A percentile compares a stretch with the other conserved stretches of the same genome.
Conservation (phyloP, 2,797 vertebrate species). For the Ptychobarbus kaznakovi region DNA sequence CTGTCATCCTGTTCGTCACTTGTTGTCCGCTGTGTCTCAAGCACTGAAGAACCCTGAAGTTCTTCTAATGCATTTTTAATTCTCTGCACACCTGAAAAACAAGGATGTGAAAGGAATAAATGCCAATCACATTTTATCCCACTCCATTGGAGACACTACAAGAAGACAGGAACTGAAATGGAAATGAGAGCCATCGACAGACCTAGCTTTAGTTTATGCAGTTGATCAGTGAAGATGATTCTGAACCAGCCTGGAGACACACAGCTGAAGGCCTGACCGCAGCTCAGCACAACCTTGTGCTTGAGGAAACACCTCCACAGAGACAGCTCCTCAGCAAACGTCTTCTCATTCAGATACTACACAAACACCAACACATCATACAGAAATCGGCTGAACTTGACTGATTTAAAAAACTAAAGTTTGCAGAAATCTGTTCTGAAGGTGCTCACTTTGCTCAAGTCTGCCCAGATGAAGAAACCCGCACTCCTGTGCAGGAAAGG, state of each 20-base stretch:
- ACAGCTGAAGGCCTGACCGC: conserved; percentile 89
- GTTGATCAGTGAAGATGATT: conserved; percentile 87
- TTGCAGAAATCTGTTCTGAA: not conserved
- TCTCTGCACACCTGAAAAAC: conserved; percentile 84
- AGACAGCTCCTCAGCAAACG: conserved; percentile 87
- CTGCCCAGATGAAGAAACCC: conserved; percentile 91
- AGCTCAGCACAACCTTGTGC: conserved; percentile 89
- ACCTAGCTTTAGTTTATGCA: conserved; percentile 84
- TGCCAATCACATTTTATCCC: not conserved
- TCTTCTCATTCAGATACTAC: conserved; percentile 84
- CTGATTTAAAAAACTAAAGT: not conserved
- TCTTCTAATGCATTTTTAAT: conserved; percentile 82
- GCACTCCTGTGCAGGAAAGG: conserved; percentile 86
- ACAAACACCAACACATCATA: conserved; percentile 30
- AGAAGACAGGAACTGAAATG: not conserved
- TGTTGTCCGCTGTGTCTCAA: conserved; percentile 53
- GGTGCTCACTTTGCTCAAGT: conserved; percentile 89
- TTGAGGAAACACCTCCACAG: conserved; percentile 88
- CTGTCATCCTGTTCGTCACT: conserved; percentile 49
- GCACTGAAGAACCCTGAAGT: conserved; percentile 61
- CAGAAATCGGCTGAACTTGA: not conserved
- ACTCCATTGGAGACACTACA: not conserved
- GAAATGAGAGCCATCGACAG: conserved; percentile 7
- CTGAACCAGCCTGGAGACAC: conserved; percentile 95
- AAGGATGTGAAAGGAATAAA: not conserved